Base-by-base conservation (phyloP, 2,888 invertebrate species). In the Tryphoninae sp. region DNA sequence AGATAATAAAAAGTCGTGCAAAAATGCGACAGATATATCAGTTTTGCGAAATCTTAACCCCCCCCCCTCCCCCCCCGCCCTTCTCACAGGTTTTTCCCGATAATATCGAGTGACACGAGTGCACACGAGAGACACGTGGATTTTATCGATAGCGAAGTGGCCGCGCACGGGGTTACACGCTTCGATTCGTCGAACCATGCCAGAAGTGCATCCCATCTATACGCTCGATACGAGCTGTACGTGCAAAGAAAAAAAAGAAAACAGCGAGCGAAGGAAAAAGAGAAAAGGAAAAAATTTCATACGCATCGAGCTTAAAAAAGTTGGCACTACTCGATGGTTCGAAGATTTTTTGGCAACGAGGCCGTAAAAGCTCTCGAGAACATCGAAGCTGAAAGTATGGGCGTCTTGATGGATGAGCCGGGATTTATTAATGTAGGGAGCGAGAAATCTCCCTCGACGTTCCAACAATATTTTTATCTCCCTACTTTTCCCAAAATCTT, bases 311-410 rank as follows among this genome's bases (percentile, higher is more conserved):
- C 49, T 72, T 73, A 64, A 64, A 78, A 78, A 73, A 81, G 62
- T 79, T 81, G 73, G 78, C 78, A 78, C 51, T 51, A 23, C 40
- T 33, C 22, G 73, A 81, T 68, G 69, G 73, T 78, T 69, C 65
- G 22, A 69, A 58, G 68, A 59, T 65, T 53, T 74, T 72, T 62
- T 68, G 78, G 58, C 80, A 64, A 49, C n/a, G 61, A 11, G 19
- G 58, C 64, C 19, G 58, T 33, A 75, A 75, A 71, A 75, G 73
- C 67, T 68, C 67, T 67, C 61, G 73, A 55, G 53, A 68, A 73
- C 23, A 58, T 58, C 55, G 65, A 55, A 19, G 58, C 23, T 51
- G 49, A 59, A 26, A 67, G 65, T 67, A 67, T 73, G 13, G 3
- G 22, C 59, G 67, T 68, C 23, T 45, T 13, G 65, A 45, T 61